Evolutionary conservation across 2,888 invertebrate genomes (phyloP).

Genomic region (Acleris literana): DNA sequence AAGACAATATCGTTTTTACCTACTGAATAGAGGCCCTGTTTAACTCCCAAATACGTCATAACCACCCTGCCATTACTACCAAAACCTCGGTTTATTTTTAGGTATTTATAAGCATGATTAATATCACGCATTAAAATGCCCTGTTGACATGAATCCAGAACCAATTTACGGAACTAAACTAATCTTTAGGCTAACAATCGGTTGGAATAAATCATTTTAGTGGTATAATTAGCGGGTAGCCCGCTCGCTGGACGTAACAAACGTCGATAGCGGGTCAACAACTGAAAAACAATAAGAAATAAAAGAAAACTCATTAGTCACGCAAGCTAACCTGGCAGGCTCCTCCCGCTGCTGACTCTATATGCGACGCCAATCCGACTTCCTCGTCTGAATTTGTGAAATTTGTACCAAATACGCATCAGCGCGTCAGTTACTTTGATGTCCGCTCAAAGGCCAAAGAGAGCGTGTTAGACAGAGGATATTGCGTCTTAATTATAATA

Average conservation of each 20-base stretch:
- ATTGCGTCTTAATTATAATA: too few species aligned
- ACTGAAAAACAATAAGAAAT: constrained; percentile 80
- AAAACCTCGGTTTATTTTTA: constrained; percentile 32
- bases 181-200: constrained; percentile 58
- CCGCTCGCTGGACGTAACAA: constrained; percentile 53
- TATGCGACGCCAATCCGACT: constrained; percentile 39
- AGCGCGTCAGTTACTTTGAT: too few species aligned
- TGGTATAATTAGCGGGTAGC: constrained; percentile 64
- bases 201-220: constrained; percentile 69
- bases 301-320: constrained; percentile 78
- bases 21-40: not conserved
- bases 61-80: constrained; percentile 19
- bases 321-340: constrained; percentile 59
- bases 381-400: not conserved
- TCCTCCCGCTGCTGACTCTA: constrained; percentile 49
- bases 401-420: too few species aligned
- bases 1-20: too few species aligned
- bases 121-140: constrained; percentile 57
- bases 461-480: too few species aligned
- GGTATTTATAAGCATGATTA: constrained; percentile 44
- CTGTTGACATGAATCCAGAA: constrained; percentile 61
- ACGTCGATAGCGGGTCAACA: constrained; percentile 77
- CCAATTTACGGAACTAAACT: constrained; percentile 56
- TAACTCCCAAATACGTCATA: constrained; percentile 17
- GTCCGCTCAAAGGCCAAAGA: too few species aligned